phyloP scores from a whole-genome alignment of 2,888 invertebrate genomes.

The Lordiphosa andalusiaca region DNA sequence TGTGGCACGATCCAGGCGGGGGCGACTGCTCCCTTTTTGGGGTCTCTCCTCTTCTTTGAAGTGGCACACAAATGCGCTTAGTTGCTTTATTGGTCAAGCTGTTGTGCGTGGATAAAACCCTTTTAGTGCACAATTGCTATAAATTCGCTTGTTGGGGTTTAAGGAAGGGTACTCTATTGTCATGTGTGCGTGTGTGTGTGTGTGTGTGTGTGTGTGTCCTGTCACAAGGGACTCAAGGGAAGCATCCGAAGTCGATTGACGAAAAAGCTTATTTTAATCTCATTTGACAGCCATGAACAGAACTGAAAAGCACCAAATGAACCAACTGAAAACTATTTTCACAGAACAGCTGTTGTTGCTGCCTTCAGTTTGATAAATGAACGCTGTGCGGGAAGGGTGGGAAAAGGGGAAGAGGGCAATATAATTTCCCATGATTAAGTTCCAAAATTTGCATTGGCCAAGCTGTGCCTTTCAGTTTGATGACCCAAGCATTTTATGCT shows the following conservation, averaged over 20 bases:
- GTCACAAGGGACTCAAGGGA: constrained; percentile 15
- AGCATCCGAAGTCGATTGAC: constrained; percentile 69
- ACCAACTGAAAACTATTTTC: constrained; percentile 44
- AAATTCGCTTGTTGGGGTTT: constrained; percentile 55
- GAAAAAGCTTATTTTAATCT: constrained; percentile 76
- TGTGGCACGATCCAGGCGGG: constrained; percentile 31
- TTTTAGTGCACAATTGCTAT: constrained; percentile 77
- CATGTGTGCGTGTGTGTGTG: constrained; percentile 26
- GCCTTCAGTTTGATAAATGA: constrained; percentile 65
- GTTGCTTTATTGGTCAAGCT: constrained; percentile 77
- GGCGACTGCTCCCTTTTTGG: constrained; percentile 9
- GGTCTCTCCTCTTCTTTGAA: constrained; percentile 28
- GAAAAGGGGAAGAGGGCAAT: constrained; percentile 21
- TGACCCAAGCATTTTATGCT: constrained; percentile 58
- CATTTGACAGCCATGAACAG: constrained; percentile 65
- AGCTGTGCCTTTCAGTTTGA: constrained; percentile 48
- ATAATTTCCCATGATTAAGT: constrained; percentile 72
- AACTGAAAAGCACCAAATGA: constrained; percentile 18
- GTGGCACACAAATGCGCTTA: constrained; percentile 74
- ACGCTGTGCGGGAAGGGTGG: constrained; percentile 25
- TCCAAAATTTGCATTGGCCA: constrained; percentile 62
- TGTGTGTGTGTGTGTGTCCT: constrained; percentile 37
- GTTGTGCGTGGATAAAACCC: constrained; percentile 77
- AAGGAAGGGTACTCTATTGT: constrained; percentile 26
- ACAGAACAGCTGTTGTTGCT: constrained; percentile 61